Percentiles rank a stretch among this genome's conserved stretches.
These are phyloP conservation scores for Siderastrea siderea DNA, from an alignment of 92 coral and sea anemone species.

Conservation along the genomic window DNA sequence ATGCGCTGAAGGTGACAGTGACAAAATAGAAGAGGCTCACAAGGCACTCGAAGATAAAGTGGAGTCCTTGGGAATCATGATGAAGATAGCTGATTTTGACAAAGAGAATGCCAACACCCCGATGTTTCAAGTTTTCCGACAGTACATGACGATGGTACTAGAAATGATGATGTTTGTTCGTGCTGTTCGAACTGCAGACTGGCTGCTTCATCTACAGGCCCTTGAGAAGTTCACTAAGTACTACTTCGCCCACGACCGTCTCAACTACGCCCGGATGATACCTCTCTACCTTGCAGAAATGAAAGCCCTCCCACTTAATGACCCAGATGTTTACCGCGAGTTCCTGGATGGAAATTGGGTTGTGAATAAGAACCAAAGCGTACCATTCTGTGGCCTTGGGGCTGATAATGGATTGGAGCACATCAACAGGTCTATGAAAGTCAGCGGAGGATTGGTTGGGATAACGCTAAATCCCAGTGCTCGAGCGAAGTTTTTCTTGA, in stretches of 20 bases:
- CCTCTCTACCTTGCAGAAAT: conserved; percentile 71
- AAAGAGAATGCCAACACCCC: neutral
- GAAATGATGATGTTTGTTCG: conserved; percentile 60
- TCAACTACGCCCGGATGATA: conserved; percentile 63
- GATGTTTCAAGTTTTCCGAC: conserved; percentile 44
- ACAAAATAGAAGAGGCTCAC: neutral
- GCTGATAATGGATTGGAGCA: no score
- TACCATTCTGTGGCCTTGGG: no score
- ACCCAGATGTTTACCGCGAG: conserved; percentile 55
- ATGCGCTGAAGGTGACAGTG: neutral
- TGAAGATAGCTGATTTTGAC: neutral
- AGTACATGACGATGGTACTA: conserved; percentile 71
- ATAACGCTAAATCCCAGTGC: no score
- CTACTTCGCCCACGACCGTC: conserved; percentile 58
- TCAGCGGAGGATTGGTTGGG: no score
- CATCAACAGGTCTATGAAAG: no score
- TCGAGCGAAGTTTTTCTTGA: no score
- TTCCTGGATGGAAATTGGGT: conserved; percentile 71
- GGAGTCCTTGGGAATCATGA: neutral
- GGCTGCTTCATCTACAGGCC: conserved; percentile 62
- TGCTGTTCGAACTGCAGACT: conserved; percentile 72
- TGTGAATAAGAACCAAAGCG: conserved; percentile 39
- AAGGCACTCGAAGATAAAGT: neutral
- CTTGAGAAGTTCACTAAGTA: conserved; percentile 64
- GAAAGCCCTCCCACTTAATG: conserved; percentile 16